Base-by-base conservation (phyloP, 2,797 vertebrate species). In the Sebastes miniatus region DNA sequence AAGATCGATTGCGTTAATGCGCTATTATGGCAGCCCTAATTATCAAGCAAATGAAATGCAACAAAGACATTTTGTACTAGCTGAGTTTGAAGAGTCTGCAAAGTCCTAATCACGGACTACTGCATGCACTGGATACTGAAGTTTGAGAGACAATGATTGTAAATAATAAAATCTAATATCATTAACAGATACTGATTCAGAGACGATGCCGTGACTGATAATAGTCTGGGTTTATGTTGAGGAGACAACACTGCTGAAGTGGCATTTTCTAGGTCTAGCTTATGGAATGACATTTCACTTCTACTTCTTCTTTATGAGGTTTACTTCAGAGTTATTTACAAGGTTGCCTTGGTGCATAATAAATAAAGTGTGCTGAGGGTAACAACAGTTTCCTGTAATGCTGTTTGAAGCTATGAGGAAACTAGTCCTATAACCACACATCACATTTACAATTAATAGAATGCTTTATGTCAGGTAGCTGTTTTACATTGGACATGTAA, bases 251-350 rank as follows among this genome's bases (percentile, higher is more conserved):
- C 22, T 58, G 76, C 75, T 78, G 61, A 81, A 29, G 39, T 3
- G 18, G 66, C 64, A 12, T 20, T 69, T 54, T 69, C 5, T 56
- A 2, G 5, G 20, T 54, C 32, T 10, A 67, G 14, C 20, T 31
- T 27, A 36, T 5, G 16, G 52, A 29, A 25, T 25, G 2, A 25
- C n/a, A 8, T 54, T 73, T 36, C 5, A 29, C 43, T 74, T 79
- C 57, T 76, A 43, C 43, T 67, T 83, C 47, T 77, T 80, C 56
- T 83, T 62, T 24, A 5, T 27, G 56, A 68, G 31, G 20, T 34
- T 65, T 8, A 54, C 31, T 54, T 69, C 56, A 54, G 22, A 29
- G 13, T 65, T 79, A 59, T 79, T 71, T 59, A 54, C 27, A 64
- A 11, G 36, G 76, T 56, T 68, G 22, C 57, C 27, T 31, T 31